Conservation (phyloP, 2,113 vertebrate genomes). For the Pseudorasbora parva region DNA sequence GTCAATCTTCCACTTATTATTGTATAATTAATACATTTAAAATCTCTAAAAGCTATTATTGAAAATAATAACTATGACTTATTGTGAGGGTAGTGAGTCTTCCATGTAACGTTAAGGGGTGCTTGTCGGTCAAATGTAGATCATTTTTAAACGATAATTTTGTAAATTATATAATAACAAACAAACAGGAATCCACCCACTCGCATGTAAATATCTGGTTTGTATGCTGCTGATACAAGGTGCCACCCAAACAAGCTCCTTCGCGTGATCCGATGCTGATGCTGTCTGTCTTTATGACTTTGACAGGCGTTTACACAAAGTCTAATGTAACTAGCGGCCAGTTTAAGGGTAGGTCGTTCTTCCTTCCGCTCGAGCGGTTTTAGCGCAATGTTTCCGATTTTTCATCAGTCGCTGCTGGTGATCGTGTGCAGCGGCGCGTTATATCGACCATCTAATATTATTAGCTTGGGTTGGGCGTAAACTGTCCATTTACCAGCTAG, state of each 20-base stretch:
- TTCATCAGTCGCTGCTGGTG: neutral
- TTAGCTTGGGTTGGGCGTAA: conserved; percentile 46
- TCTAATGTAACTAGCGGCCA: neutral
- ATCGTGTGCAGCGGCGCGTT: conserved; percentile 8
- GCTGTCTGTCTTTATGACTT: conserved; percentile 6
- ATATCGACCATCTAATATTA: conserved; percentile 26
- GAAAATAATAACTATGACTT: neutral
- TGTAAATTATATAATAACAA: neutral
- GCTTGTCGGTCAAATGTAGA: neutral
- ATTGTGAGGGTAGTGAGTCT: neutral
- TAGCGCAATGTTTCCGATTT: neutral
- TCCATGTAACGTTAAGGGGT: neutral
- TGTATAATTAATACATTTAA: neutral
- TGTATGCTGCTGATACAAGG: neutral
- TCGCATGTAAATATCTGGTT: neutral
- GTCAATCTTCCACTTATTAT: neutral
- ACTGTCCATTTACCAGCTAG: conserved; percentile 41
- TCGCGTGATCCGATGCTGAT: conserved; percentile 30
- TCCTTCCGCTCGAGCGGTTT: neutral
- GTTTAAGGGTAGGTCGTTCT: neutral
- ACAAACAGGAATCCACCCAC: neutral
- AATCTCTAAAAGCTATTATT: neutral
- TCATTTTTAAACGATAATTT: neutral
- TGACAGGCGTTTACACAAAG: conserved; percentile 15
- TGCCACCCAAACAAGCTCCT: conserved; percentile 16